Base-by-base conservation (phyloP, 2,113 vertebrate species). In the Plecotus auritus region DNA sequence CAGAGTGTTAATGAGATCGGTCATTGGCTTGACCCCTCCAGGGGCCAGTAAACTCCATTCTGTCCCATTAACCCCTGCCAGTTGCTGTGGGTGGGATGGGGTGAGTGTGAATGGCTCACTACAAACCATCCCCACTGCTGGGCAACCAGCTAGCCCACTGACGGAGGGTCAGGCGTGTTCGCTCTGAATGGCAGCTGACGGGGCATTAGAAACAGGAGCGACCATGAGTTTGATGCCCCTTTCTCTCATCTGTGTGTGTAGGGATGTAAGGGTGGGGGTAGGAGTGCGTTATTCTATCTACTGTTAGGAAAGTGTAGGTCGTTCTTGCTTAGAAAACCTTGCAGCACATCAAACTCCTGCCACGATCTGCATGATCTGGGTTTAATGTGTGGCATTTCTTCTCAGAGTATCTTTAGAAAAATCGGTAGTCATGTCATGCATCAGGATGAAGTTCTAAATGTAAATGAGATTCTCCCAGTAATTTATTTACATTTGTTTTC, bases 401-500 rank as follows among this genome's bases (percentile, higher is more conserved):
- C 97, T 97, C 91, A 91, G 98, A 98, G 96, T 97, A 95, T 98
- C 97, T 97, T 98, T 97, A 90, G 95, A 97, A 97, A 96, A 96
- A 98, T 98, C 84, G 97, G 98, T 93, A 99, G 98, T 98, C 98
- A 86, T 98, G 98, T 98, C 98, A 98, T 98, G 98, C 96, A 93
- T 97, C 45, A 84, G 97, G 98, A 98, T 98, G 97, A 98, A 98
- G 98, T 98, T 98, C 98, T 98, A 98, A 98, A 98, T 98, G 98
- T 97, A 99, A 99, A 99, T 99, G 98, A 99, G 98, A 97, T 98
- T 98, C 98, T 98, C 97, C 93, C 98, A 98, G 98, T 98, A 98
- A 99, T 99, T 98, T 99, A 98, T 98, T 99, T 98, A 98, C 98
- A 98, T 99, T 98, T 98, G 98, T 99, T 98, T 99, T 98, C 98